A percentile compares a stretch with the other conserved stretches of the same genome.
phyloP scores from a whole-genome alignment of 1,140 invertebrate genomes.

The Trypoxylus dichotomus region DNA sequence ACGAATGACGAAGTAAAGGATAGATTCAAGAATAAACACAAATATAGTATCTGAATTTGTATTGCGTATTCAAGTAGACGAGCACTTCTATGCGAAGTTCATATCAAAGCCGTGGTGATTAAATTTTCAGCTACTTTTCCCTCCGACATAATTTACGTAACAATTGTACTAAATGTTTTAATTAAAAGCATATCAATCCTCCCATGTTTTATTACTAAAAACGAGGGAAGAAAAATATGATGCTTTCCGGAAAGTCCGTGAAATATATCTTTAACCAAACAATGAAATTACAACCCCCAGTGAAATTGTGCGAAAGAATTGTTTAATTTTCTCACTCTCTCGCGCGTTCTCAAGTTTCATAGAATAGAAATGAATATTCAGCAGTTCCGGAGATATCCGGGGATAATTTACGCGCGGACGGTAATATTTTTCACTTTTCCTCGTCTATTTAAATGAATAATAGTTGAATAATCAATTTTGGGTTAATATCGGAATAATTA shows the following conservation, averaged over 20 bases:
- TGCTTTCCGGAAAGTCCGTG: background rate
- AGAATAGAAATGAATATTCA: constrained; percentile 21
- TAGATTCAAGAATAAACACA: too few species aligned
- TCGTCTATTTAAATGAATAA: constrained; percentile 20
- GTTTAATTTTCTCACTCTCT: constrained; percentile 17
- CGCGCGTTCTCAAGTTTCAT: background rate
- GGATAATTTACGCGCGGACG: background rate
- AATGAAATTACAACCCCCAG: background rate
- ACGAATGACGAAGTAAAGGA: too few species aligned
- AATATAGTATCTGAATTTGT: too few species aligned
- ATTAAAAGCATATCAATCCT: background rate
- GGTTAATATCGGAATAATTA: constrained; percentile 24
- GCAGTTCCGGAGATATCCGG: constrained; percentile 6
- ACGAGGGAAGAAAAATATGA: background rate
- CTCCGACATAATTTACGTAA: too few species aligned
- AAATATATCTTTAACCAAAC: constrained; percentile 14
- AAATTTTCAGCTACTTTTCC: too few species aligned
- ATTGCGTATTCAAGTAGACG: too few species aligned
- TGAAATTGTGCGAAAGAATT: constrained; percentile 20
- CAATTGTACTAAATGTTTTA: background rate
- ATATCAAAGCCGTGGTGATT: too few species aligned
- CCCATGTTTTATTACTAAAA: background rate
- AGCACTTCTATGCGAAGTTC: too few species aligned
- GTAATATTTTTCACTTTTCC: constrained; percentile 25
- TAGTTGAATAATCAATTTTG: constrained; percentile 21